These are phyloP conservation scores for Drosophila persimilis DNA, from an alignment of 1,140 invertebrate genomes.

Conservation along the genomic window DNA sequence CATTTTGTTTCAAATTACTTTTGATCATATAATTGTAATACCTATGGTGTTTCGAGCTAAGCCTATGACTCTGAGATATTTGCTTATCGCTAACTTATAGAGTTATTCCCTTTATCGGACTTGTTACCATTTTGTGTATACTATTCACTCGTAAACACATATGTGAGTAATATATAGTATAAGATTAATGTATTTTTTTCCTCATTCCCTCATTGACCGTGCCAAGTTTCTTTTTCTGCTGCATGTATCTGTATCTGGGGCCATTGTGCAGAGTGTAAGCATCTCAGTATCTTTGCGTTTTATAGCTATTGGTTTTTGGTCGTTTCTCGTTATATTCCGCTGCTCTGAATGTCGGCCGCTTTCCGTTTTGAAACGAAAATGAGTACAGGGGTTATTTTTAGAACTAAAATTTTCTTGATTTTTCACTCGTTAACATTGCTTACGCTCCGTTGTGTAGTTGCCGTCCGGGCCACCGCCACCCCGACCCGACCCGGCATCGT, in stretches of 20 bases:
- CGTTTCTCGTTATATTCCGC: constrained; percentile 44
- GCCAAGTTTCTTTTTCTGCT: neutral
- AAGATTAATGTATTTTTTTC: too few relatives aligned
- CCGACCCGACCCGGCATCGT: constrained; percentile 2
- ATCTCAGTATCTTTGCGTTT: constrained; percentile 64
- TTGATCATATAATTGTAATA: too few relatives aligned
- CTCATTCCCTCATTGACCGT: too few relatives aligned
- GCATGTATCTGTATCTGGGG: constrained; percentile 28
- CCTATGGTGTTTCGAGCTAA: too few relatives aligned
- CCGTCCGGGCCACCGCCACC: constrained; percentile 11
- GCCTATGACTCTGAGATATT: too few relatives aligned
- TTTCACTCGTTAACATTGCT: constrained; percentile 77
- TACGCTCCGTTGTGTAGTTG: constrained; percentile 58
- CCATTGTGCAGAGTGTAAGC: constrained; percentile 40
- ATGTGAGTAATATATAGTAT: too few relatives aligned
- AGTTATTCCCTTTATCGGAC: too few relatives aligned
- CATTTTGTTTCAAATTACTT: too few relatives aligned
- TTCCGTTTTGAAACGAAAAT: constrained; percentile 75
- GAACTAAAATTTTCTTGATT: constrained; percentile 76
- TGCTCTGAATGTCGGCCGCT: constrained; percentile 44
- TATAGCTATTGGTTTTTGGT: constrained; percentile 74
- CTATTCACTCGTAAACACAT: too few relatives aligned
- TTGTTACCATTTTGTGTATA: too few relatives aligned
- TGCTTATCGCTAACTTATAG: too few relatives aligned
- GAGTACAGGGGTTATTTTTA: constrained; percentile 78